Percentiles rank a stretch among this genome's conserved stretches.
These are phyloP conservation scores for Brachionus plicatilis DNA, from an alignment of 1,140 invertebrate genomes.

Conservation along the genomic window DNA sequence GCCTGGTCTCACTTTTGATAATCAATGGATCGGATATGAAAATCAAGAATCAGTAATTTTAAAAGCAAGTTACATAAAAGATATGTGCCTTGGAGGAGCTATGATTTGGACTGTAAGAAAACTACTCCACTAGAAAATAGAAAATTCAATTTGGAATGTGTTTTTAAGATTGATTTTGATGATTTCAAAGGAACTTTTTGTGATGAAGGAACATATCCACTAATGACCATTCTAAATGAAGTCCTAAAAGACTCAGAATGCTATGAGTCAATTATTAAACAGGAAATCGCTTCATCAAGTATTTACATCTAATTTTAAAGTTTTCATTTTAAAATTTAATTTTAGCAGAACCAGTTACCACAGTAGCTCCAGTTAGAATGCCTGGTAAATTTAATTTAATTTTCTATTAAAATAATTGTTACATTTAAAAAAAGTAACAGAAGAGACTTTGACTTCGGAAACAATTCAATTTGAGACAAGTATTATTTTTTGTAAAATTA, in stretches of 20 bases:
- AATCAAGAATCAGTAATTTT: constrained; percentile 58
- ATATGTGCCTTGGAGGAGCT: constrained; percentile 21
- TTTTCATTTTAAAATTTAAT: neutral
- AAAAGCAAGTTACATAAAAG: constrained; percentile 42
- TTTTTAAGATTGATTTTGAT: constrained; percentile 43
- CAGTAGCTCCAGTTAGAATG: neutral
- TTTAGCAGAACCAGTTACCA: neutral
- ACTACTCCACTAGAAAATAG: neutral
- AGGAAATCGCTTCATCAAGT: neutral
- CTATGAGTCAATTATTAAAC: neutral
- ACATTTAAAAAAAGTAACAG: too few species aligned
- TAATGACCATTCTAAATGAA: constrained; percentile 76
- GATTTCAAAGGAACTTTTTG: constrained; percentile 61
- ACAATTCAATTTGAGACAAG: neutral
- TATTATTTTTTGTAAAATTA: neutral
- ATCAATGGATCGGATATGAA: constrained; percentile 90
- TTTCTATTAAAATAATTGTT: too few species aligned
- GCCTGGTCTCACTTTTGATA: constrained; percentile 69
- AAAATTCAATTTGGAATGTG: neutral
- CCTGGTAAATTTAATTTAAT: too few species aligned
- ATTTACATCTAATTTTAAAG: neutral
- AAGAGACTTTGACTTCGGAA: too few species aligned
- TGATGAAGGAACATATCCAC: constrained; percentile 72
- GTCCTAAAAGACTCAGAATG: constrained; percentile 3
- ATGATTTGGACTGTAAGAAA: constrained; percentile 44